These are phyloP conservation scores for Thysanoteuthis rhombus DNA, from an alignment of 2,888 invertebrate genomes.

Conservation along the genomic window DNA sequence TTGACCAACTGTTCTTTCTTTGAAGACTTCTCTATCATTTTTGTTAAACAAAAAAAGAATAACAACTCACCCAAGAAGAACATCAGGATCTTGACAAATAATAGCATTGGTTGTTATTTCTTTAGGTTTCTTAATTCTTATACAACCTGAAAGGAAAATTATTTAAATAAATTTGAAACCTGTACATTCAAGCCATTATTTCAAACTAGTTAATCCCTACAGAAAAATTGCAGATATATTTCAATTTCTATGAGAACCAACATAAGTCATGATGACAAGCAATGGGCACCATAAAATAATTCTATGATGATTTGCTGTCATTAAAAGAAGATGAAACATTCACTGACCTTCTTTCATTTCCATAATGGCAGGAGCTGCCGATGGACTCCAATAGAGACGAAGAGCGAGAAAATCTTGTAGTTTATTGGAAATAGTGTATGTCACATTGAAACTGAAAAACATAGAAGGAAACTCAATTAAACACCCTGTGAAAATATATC, in stretches of 20 bases:
- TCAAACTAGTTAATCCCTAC: too few species aligned
- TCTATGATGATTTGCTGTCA: too few species aligned
- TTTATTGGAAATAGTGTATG: slow-evolving; percentile 53
- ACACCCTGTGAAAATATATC: too few species aligned
- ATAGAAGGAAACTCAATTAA: not conserved
- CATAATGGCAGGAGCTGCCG: not conserved
- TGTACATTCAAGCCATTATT: too few species aligned
- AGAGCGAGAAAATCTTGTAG: slow-evolving; percentile 57
- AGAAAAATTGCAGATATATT: too few species aligned
- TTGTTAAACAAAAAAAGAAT: not conserved
- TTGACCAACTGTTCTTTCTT: too few species aligned
- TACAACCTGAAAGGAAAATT: not conserved
- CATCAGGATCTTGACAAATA: slow-evolving; percentile 48
- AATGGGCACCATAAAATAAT: too few species aligned
- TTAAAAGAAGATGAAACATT: not conserved
- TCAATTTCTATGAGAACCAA: too few species aligned
- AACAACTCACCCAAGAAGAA: slow-evolving; percentile 43
- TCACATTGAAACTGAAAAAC: slow-evolving; percentile 50
- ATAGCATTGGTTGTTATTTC: slow-evolving; percentile 37
- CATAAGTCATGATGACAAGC: too few species aligned
- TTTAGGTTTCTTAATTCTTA: slow-evolving; percentile 23
- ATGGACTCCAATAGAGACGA: slow-evolving; percentile 49
- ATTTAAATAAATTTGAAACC: too few species aligned
- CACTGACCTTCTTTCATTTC: slow-evolving; percentile 26
- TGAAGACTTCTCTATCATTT: not conserved